Percentiles rank a stretch among this genome's conserved stretches.
These are phyloP conservation scores for Thripadectes ignobilis DNA, from an alignment of 2,797 vertebrate species.

Conservation along the genomic window DNA sequence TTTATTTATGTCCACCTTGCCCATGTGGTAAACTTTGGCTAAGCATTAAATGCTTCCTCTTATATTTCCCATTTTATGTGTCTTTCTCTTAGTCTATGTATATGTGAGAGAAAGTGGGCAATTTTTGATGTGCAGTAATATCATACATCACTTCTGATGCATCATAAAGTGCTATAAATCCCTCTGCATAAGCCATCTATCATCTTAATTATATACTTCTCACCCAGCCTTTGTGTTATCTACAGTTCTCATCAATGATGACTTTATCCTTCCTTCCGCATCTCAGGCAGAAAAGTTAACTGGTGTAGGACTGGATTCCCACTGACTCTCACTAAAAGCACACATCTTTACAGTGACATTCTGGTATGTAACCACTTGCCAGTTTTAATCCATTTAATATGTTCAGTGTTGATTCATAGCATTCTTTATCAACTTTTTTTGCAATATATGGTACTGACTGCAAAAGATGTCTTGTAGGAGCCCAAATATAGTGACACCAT, in stretches of 20 bases:
- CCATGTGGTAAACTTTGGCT: not conserved
- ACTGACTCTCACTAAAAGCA: not conserved
- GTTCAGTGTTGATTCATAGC: not conserved
- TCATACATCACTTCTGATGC: not conserved
- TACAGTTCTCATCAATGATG: not conserved
- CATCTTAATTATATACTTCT: not conserved
- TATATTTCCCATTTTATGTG: not conserved
- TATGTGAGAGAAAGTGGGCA: not conserved
- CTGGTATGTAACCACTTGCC: not conserved
- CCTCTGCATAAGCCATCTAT: slow-evolving; percentile 4
- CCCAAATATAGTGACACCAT: slow-evolving; percentile 25
- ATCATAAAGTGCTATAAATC: not conserved
- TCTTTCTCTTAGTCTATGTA: not conserved
- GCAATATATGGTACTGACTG: slow-evolving; percentile 28
- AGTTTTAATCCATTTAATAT: slow-evolving; percentile 9
- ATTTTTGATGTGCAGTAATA: not conserved
- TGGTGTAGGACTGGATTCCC: not conserved
- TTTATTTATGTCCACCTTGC: not conserved
- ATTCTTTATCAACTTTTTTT: not conserved
- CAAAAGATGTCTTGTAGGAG: not conserved
- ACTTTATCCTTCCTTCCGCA: slow-evolving; percentile 1
- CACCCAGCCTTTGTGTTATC: not conserved
- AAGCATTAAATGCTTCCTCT: not conserved
- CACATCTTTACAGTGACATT: not conserved
- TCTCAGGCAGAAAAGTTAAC: not conserved